Evolutionary conservation across 2,113 vertebrate genomes (phyloP).

Genomic region (Dasyornis broadbenti): DNA sequence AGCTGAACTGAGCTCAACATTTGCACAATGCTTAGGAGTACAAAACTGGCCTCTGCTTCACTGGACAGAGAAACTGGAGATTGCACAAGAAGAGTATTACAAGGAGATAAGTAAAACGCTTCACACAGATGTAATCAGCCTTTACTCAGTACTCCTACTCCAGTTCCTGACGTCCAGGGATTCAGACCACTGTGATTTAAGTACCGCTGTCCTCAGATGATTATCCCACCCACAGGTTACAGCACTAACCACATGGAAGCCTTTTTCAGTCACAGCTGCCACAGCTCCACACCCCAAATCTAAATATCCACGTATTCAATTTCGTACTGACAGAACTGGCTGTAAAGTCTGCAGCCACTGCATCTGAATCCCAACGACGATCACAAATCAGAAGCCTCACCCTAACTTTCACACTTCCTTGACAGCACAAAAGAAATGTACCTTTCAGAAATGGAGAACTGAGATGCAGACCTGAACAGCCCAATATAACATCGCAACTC

Average conservation of each 20-base stretch:
- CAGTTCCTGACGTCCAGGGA: background rate
- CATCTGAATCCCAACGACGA: background rate
- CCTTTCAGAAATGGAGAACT: background rate
- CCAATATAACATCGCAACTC: background rate
- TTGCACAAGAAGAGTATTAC: background rate
- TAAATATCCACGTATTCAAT: background rate
- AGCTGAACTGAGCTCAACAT: background rate
- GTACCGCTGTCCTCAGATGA: background rate
- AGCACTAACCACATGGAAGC: background rate
- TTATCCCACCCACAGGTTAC: background rate
- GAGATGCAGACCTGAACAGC: background rate
- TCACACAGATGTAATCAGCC: background rate
- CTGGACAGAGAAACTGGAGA: background rate
- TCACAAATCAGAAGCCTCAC: background rate
- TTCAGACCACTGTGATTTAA: background rate
- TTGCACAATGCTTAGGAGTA: background rate
- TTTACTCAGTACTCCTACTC: background rate
- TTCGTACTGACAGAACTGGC: background rate
- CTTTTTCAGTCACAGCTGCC: background rate
- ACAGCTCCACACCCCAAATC: background rate
- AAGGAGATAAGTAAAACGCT: fast-evolving
- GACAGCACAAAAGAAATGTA: background rate
- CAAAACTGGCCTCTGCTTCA: background rate
- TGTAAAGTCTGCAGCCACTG: background rate
- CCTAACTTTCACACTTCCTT: background rate